Percentiles rank a stretch among this genome's conserved stretches.
Conservation (phyloP, 2,113 vertebrate species). For the Gadus chalcogrammus region DNA sequence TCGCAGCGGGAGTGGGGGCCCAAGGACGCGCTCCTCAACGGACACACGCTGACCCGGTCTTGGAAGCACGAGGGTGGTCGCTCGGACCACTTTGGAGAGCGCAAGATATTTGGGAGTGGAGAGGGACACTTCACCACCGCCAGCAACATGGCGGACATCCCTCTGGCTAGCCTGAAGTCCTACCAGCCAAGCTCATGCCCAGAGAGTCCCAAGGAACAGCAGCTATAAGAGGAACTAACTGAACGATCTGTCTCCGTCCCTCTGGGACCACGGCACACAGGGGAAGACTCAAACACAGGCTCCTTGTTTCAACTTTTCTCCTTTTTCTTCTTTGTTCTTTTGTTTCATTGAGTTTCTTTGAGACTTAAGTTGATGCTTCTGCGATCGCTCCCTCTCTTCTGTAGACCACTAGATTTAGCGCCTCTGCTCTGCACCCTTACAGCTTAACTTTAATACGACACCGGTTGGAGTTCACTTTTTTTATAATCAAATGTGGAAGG, state of each 20-base stretch:
- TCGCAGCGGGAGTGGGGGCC: conserved; percentile 88
- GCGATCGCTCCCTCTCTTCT: conserved; percentile 83
- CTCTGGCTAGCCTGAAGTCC: conserved; percentile 93
- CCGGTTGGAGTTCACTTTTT: conserved; percentile 66
- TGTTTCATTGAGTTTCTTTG: conserved; percentile 12
- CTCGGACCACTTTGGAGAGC: conserved; percentile 91
- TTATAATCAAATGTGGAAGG: conserved; percentile 33
- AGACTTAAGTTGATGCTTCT: conserved; percentile 76
- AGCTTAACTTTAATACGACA: conserved; percentile 71
- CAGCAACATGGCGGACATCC: conserved; percentile 91
- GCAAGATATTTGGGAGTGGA: conserved; percentile 88
- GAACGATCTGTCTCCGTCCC: too few species aligned
- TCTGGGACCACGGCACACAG: too few species aligned
- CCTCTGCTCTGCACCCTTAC: conserved; percentile 80
- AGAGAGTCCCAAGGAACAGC: conserved; percentile 95
- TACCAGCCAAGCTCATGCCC: conserved; percentile 86
- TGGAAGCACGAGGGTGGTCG: conserved; percentile 91
- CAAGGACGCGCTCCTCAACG: conserved; percentile 97
- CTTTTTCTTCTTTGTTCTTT: too few species aligned
- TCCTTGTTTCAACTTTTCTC: too few species aligned
- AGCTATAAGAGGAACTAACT: conserved; percentile 83
- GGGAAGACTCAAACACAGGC: too few species aligned
- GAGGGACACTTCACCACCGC: conserved; percentile 89
- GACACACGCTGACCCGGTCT: conserved; percentile 90
- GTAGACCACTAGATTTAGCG: conserved; percentile 85